Conservation (phyloP, 2,797 vertebrate species). For the Otolemur crassicaudatus region DNA sequence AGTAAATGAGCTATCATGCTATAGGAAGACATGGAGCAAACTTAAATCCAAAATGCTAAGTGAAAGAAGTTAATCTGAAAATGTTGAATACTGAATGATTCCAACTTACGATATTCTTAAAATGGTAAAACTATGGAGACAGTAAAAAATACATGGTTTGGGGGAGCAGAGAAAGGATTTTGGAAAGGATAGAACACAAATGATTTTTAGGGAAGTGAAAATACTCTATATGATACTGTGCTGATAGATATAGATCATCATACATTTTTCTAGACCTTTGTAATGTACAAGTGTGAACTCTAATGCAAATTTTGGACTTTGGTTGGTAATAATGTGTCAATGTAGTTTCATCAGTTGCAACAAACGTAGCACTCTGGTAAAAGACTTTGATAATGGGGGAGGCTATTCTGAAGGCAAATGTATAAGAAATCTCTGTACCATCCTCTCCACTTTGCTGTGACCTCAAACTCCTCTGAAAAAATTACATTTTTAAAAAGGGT, state of each 20-base stretch:
- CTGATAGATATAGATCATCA: not conserved
- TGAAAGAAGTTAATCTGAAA: not conserved
- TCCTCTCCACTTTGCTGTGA: not conserved
- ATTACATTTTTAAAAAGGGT: not conserved
- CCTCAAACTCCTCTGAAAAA: not conserved
- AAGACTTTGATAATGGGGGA: not conserved
- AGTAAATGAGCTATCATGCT: not conserved
- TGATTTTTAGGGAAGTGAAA: not conserved
- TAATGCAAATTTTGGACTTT: not conserved
- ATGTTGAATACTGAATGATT: not conserved
- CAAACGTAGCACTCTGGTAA: not conserved
- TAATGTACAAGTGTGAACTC: not conserved
- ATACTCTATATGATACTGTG: not conserved
- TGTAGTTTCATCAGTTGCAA: not conserved
- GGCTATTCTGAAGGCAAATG: not conserved
- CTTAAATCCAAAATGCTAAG: not conserved
- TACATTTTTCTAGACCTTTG: not conserved
- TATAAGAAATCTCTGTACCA: not conserved
- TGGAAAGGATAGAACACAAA: not conserved
- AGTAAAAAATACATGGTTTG: not conserved
- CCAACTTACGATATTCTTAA: not conserved
- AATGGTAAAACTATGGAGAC: not conserved
- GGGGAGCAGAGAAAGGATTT: not conserved
- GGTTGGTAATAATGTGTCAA: not conserved
- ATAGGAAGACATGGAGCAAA: not conserved